Evolutionary conservation across 2,113 vertebrate species (phyloP).

Genomic region (Vulpes ferrilata): DNA sequence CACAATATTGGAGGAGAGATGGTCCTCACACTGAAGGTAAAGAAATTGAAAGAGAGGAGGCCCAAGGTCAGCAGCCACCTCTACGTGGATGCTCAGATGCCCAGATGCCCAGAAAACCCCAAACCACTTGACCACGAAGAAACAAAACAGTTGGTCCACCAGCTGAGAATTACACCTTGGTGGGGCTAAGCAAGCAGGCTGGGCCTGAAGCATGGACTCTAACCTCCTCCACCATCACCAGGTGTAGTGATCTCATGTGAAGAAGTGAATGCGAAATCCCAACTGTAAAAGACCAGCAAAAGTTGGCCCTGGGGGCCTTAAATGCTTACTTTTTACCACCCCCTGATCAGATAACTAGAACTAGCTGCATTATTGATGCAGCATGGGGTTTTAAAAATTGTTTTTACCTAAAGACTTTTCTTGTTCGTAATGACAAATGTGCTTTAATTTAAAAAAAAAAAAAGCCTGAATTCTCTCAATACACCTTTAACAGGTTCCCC

Average conservation of each 20-base stretch:
- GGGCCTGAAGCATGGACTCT: not conserved
- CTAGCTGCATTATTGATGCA: not conserved
- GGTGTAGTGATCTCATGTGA: not conserved
- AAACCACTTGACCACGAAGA: too few species aligned
- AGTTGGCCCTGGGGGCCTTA: not conserved
- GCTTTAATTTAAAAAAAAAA: not conserved
- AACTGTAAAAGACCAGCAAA: not conserved
- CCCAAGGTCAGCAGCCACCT: not conserved
- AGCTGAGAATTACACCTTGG: not conserved
- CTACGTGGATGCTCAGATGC: fast-evolving
- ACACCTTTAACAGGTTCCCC: not conserved
- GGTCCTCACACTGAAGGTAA: not conserved
- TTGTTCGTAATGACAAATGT: not conserved
- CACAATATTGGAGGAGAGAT: not conserved
- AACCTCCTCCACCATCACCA: not conserved
- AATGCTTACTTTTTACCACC: not conserved
- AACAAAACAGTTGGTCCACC: not conserved
- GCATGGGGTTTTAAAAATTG: not conserved
- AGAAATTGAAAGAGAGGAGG: not conserved
- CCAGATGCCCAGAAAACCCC: not conserved
- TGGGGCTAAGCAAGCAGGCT: not conserved
- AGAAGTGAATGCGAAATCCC: not conserved
- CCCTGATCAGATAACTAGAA: not conserved
- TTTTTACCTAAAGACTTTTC: not conserved
- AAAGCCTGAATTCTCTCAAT: not conserved